These are phyloP conservation scores for Vulpes lagopus DNA, from an alignment of 2,113 vertebrate genomes.

Conservation along the genomic window DNA sequence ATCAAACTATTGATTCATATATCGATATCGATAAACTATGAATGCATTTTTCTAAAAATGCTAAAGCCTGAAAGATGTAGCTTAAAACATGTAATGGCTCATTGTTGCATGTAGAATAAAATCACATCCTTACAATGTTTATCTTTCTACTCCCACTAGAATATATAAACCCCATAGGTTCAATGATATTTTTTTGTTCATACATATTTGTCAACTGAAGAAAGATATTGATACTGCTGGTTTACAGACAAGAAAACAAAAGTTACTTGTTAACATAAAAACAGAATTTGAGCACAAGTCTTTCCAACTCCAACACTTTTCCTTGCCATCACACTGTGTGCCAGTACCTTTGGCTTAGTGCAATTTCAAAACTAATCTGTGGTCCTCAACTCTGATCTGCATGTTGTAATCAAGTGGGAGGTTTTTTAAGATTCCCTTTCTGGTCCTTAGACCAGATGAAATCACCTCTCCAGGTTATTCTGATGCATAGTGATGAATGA, in stretches of 20 bases:
- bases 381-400: background rate
- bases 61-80: background rate
- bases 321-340: background rate
- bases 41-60: slow-evolving; percentile 16
- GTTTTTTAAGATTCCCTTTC: background rate
- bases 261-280: background rate
- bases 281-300: background rate
- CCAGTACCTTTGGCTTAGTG: background rate
- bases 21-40: background rate
- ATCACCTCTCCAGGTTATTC: background rate
- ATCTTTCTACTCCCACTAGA: background rate
- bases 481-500: background rate
- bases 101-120: background rate
- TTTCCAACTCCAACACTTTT: background rate
- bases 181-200: background rate
- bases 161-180: background rate
- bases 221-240: background rate
- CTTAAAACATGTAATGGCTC: background rate
- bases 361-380: background rate
- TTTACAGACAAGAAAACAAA: background rate
- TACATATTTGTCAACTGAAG: slow-evolving; percentile 4
- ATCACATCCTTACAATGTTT: background rate
- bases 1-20: background rate
- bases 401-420: background rate
- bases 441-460: background rate